Conservation (phyloP, 2,113 vertebrate genomes). For the Natator depressus region DNA sequence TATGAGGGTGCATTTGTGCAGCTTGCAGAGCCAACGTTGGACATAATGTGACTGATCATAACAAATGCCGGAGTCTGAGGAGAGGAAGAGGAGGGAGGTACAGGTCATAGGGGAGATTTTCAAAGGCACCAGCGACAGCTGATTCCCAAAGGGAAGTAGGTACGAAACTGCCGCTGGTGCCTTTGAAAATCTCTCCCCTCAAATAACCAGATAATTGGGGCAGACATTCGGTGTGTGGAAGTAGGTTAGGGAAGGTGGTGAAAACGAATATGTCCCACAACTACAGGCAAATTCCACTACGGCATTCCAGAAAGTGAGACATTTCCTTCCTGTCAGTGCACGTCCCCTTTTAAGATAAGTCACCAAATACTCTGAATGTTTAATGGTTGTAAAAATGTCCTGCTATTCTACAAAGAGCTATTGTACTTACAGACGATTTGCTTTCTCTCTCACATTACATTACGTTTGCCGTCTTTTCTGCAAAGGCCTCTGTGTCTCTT, state of each 20-base stretch:
- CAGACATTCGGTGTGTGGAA: not conserved
- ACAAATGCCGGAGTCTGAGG: not conserved
- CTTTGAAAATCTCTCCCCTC: not conserved
- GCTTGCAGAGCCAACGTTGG: not conserved
- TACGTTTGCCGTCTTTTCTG: constrained; percentile 5
- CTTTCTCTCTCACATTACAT: not conserved
- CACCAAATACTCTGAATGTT: not conserved
- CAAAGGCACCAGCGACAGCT: not conserved
- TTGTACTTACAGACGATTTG: not conserved
- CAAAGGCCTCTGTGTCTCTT: not conserved
- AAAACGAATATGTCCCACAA: not conserved
- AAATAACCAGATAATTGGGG: not conserved
- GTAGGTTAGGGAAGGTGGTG: not conserved
- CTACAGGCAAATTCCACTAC: not conserved
- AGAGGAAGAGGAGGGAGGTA: not conserved
- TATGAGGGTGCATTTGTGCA: not conserved
- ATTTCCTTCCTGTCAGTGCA: not conserved
- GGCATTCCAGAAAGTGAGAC: not conserved
- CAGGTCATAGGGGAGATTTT: not conserved
- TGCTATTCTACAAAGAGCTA: not conserved
- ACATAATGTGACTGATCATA: not conserved
- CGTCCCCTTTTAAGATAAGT: not conserved
- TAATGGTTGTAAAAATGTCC: not conserved
- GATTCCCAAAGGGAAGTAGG: not conserved
- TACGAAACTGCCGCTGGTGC: not conserved